Evolutionary conservation across 2,797 vertebrate species (phyloP).

Genomic region (Dallia pectoralis): DNA sequence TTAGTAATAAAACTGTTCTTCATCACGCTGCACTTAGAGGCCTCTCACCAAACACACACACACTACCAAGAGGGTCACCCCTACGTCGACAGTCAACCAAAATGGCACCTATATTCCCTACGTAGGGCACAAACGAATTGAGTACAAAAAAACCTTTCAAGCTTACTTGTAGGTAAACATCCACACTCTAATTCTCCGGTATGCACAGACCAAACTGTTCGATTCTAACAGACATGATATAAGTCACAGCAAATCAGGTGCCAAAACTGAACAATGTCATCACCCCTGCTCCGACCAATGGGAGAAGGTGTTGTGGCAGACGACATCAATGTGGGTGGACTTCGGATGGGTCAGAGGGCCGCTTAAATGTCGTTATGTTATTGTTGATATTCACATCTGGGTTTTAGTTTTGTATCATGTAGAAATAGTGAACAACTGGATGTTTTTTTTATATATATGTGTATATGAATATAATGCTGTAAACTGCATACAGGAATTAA

Average conservation of each 20-base stretch:
- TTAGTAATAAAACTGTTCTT: conserved; percentile 68
- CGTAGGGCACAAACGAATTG: conserved; percentile 9
- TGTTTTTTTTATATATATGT: conserved; percentile 52
- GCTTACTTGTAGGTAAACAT: not conserved
- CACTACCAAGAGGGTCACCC: too few relatives aligned
- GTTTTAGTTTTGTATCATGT: conserved; percentile 73
- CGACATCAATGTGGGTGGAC: conserved; percentile 43
- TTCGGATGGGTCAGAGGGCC: conserved; percentile 65
- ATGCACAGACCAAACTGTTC: not conserved
- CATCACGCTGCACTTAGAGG: conserved; percentile 66
- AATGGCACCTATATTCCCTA: not conserved
- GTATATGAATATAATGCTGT: conserved; percentile 74
- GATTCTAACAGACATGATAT: not conserved
- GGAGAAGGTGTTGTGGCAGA: conserved; percentile 35
- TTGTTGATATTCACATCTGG: conserved; percentile 66
- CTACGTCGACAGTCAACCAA: too few relatives aligned
- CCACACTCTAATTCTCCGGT: not conserved
- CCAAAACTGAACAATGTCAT: conserved; percentile 49
- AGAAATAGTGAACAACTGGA: conserved; percentile 63
- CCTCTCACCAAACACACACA: conserved; percentile 47
- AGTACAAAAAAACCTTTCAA: not conserved
- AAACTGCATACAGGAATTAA: conserved; percentile 71
- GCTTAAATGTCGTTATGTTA: conserved; percentile 70
- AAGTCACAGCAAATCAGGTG: conserved; percentile 34
- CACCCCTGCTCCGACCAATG: conserved; percentile 18